phyloP scores from a whole-genome alignment of 2,113 vertebrate genomes.

The Opisthocomus hoazin region DNA sequence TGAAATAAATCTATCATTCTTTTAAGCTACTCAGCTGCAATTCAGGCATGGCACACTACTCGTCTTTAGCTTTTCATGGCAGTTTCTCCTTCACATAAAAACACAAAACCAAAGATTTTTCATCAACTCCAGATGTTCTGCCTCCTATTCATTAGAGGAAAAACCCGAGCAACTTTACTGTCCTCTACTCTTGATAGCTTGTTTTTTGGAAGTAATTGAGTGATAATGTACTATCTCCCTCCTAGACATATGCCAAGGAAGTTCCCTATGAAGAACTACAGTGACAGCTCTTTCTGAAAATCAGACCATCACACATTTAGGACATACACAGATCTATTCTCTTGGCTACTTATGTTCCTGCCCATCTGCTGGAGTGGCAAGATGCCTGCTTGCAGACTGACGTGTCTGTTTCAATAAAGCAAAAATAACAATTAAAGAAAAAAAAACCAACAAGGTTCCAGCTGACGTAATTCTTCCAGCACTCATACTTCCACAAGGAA shows the following conservation, averaged over 20 bases:
- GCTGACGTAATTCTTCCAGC: background rate
- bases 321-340: background rate
- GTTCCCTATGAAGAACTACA: background rate
- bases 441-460: background rate
- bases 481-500: background rate
- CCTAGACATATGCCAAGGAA: slow-evolving; percentile 5
- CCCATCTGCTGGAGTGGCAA: slow-evolving; percentile 31
- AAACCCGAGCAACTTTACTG: background rate
- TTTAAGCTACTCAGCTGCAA: background rate
- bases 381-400: background rate
- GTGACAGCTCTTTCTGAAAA: background rate
- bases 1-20: background rate
- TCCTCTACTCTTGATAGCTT: background rate
- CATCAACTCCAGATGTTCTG: background rate
- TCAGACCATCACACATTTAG: background rate
- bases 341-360: slow-evolving; percentile 16
- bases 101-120: background rate
- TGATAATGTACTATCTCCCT: background rate
- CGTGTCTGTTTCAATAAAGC: background rate
- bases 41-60: no score
- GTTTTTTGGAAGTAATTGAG: background rate
- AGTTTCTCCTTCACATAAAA: background rate
- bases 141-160: background rate
- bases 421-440: slow-evolving; percentile 7
- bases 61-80: background rate